Base-by-base conservation (phyloP, 2,113 vertebrate genomes). In the Cephalophus harveyi region DNA sequence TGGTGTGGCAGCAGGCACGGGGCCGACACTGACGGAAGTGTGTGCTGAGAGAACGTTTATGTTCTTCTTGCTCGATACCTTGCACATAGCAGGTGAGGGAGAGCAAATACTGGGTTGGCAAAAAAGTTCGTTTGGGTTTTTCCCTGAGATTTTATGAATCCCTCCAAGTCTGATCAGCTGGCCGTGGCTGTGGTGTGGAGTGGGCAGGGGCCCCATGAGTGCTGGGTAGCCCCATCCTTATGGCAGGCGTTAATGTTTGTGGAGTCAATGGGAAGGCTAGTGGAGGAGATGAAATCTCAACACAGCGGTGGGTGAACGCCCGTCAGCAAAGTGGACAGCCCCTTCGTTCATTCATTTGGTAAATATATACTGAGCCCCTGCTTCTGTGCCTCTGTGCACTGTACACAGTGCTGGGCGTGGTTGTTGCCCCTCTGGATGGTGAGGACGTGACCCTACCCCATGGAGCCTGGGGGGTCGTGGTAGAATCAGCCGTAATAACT, bases 1-100 rank as follows among this genome's bases (percentile, higher is more conserved):
- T 27, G 2, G 7, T 0, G 14, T 9, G 15, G 28, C 71, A 3
- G 14, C 4, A 8, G 0, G 1, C 54, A 8, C 0, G 6, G 7
- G 33, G 30, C 2, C 50, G 55, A 54, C 3, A 0, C 36, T 10
- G 14, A 43, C 43, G 3, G 3, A 2, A 36, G 14, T 1, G 12
- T n/a, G 54, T 36, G 11, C 1, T 7, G 30, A 62, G 50, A 87
- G 83, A 21, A 19, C 0, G 6, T 40, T 62, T 16, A 2, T 9
- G 4, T 36, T 43, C 27, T 64, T 78, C 90, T 64, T 21, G 87
- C 57, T 27, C 7, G 0, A 54, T 5, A 8, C 9, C 50, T 13
- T 21, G 62, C 28, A 7, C 11, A 0, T 3, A 36, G 95, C 55
- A 16, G 57, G 46, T 36, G 54, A 62, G 60, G 60, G 60, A 62